Evolutionary conservation across 2,797 vertebrate species (phyloP).

Genomic region (Decapterus maruadsi): DNA sequence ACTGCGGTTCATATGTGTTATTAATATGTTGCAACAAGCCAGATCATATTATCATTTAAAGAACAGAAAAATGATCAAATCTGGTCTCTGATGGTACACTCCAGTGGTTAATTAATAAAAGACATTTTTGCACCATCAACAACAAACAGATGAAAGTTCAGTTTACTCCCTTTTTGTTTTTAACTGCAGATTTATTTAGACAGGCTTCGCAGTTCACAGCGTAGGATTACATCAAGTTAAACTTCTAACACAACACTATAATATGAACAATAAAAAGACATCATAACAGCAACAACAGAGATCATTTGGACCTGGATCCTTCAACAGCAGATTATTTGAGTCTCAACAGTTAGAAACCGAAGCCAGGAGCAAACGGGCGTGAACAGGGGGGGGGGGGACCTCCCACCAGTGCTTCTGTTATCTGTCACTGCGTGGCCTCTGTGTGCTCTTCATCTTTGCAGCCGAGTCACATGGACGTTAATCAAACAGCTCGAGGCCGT

Average conservation of each 20-base stretch:
- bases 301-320: neutral
- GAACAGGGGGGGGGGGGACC: slow-evolving; percentile 2
- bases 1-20: no score
- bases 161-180: neutral
- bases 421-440: slow-evolving; percentile 1
- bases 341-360: neutral
- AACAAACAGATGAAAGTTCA: neutral
- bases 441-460: slow-evolving; percentile 49
- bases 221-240: neutral
- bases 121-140: no score
- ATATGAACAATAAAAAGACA: slow-evolving; percentile 22
- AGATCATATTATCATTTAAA: neutral
- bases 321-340: neutral
- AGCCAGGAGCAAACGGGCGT: neutral
- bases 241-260: neutral
- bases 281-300: slow-evolving; percentile 8
- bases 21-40: neutral
- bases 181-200: slow-evolving; percentile 32
- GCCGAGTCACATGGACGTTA: slow-evolving; percentile 31
- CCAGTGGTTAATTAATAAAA: neutral
- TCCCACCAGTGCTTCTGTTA: neutral
- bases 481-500: slow-evolving; percentile 42
- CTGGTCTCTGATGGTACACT: neutral
- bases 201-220: neutral
- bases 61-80: slow-evolving; percentile 1